Evolutionary conservation across 2,888 invertebrate species (phyloP).

Genomic region (Ichneumoninae sp.): DNA sequence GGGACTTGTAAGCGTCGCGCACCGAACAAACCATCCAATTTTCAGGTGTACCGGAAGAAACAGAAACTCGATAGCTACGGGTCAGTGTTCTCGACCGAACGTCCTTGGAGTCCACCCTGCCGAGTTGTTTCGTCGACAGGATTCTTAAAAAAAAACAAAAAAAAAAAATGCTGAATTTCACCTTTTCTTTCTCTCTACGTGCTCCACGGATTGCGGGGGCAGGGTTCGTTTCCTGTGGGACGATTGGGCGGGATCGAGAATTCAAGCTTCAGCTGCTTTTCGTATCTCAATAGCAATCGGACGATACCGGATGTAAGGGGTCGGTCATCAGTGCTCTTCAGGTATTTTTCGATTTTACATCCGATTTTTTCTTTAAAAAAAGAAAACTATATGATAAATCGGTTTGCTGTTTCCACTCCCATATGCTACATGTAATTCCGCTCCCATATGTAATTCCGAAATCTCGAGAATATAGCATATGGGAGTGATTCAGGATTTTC

Average conservation of each 20-base stretch:
- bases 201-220: background rate
- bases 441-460: no score
- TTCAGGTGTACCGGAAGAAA: constrained; percentile 70
- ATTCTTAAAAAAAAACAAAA: background rate
- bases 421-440: background rate
- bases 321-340: background rate
- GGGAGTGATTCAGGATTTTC: no score
- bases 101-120: constrained; percentile 2
- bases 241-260: background rate
- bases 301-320: background rate
- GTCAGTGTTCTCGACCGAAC: constrained; percentile 28
- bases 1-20: constrained; percentile 75
- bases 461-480: no score
- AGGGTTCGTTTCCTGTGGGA: background rate
- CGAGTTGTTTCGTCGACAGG: constrained; percentile 21
- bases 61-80: constrained; percentile 35
- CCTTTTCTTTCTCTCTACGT: background rate
- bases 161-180: constrained; percentile 24
- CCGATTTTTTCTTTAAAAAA: background rate
- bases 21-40: constrained; percentile 80
- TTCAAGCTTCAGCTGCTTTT: background rate
- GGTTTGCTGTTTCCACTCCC: background rate
- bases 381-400: background rate
- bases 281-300: background rate
- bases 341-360: background rate